Base-by-base conservation (phyloP, 1,140 invertebrate species). In the Phymorhynchus buccinoides region DNA sequence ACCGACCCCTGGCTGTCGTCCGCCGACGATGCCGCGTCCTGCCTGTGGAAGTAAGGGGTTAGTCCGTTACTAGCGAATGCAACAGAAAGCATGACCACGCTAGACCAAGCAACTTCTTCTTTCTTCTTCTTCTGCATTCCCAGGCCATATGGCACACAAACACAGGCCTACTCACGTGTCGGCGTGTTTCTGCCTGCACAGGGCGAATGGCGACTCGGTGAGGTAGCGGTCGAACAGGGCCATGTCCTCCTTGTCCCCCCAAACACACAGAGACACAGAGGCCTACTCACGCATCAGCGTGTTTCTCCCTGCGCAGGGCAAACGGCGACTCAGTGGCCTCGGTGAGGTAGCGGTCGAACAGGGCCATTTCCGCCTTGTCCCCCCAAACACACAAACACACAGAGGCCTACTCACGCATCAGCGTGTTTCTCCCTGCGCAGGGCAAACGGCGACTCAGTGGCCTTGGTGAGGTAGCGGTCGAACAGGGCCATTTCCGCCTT, bases 401-500 rank as follows among this genome's bases (percentile, higher is more conserved):
- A n/a, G n/a, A n/a, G n/a, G n/a, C 22, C 39, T 32, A 73, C 86
- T 80, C 83, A 89, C 75, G 80, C 86, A 82, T 91, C 88, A 41
- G 88, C 86, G 90, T 86, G 90, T 88, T 92, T 92, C 89, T 94
- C 90, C 80, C 90, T 88, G 73, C 87, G 82, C 73, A 86, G 84
- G 22, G 91, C 92, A 90, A 94, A 94, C 16, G 94, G 93, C 84
- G 94, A 91, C n/a, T 90, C 77, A 4, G 88, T 87, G 35, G 93
- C 91, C 52, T 89, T 87, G 14, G 89, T 88, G 18, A 95, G 79
- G 86, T 92, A 93, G 9, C 90, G 84, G 16, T 91, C 84, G 71
- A 93, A 91, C 41, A 91, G 35, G n/a, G 88, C 95, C 94, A 66
- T 94, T 92, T 84, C 80, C 85, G 91, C 94, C 79, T 96, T 95